Base-by-base conservation (phyloP, 2,797 vertebrate genomes). In the Alexandromys oeconomus region DNA sequence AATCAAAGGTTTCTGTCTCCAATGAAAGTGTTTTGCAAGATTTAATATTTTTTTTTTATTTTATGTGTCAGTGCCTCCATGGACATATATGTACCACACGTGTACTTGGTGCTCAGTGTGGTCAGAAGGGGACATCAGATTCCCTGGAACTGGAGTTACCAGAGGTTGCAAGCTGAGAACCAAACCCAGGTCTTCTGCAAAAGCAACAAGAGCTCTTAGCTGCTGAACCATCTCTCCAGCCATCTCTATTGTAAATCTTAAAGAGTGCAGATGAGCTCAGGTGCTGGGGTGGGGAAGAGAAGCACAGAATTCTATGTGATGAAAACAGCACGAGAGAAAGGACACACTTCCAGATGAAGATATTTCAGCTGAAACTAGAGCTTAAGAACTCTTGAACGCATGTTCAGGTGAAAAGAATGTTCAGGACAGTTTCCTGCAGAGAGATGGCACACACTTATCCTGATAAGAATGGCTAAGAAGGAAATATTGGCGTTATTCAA, bases 401-500 rank as follows among this genome's bases (percentile, higher is more conserved):
- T 54, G 11, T 87, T 80, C 31, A 31, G 0, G 11, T 43, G 23
- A 27, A 14, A 27, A 23, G 67, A 87, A 37, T 8, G 3, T 27
- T 65, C 90, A 61, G 54, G 31, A 51, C 94, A 86, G 27, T 94
- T 96, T 87, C 81, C 78, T 48, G 78, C 48, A 92, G 71, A 87
- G 40, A n/a, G 85, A 92, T 71, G 61, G 21, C 15, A 91, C n/a
- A 69, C 15, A 15, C 46, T 91, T 71, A 93, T 77, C 74, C 80
- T 89, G 23, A 46, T 40, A 89, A 34, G 14, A 89, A 12, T 63
- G 19, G 78, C 90, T 91, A 89, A 87, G 54, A 94, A 80, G 51
- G 48, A 51, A 84, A 77, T n/a, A 71, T n/a, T 78, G 17, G 9
- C 31, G 92, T 81, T 95, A 86, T 59, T 96, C 34, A 80, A 93